Evolutionary conservation across 2,888 invertebrate genomes (phyloP), one percentile per base, ranked within the genome.

Genomic region (Ennomos fuscantarius): DNA sequence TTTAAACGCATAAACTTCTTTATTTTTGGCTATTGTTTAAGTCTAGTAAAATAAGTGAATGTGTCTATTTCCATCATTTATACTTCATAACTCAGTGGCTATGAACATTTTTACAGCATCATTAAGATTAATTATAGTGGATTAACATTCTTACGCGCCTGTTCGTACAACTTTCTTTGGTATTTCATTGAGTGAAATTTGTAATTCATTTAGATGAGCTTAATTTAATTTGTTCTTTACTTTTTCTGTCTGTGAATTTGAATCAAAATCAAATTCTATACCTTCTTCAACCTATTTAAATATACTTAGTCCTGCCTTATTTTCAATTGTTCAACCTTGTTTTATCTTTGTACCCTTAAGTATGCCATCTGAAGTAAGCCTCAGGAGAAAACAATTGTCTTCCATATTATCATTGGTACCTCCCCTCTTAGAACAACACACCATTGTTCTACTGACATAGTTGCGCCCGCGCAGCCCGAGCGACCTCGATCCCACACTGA

Each of bases 401-500:
- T 52, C 51, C 52, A 57, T 55, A 62, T 52, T 35, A 58, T 52
- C 39, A 58, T 65, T 49, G 57, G 62, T 62, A 58, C 62, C 58
- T 60, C 70, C 68, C 59, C 67, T 55, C 52, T 15, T 49, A 65
- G 66, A 50, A 62, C 67, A 68, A 64, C 63, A 43, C 36, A 62
- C 60, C 57, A 81, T 78, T 81, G 87, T 80, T 76, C 86, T 65
- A 82, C 72, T 89, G 81, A 84, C 89, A 84, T 80, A 72, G 78
- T 75, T 87, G 80, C 74, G 71, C 71, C 68, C 60, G 74, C 75
- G 67, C 74, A 74, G 71, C 63, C 69, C 65, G 65, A 62, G 68
- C 74, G 84, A 69, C 86, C 83, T 72, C 81, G 76, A 87, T 87
- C 87, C 83, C 88, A 87, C 86, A 82, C 76, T 66, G 77, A 78